Evolutionary conservation across 2,797 vertebrate species (phyloP), one percentile per base, ranked within the genome.

Genomic region (Percopsis omiscomaycus): DNA sequence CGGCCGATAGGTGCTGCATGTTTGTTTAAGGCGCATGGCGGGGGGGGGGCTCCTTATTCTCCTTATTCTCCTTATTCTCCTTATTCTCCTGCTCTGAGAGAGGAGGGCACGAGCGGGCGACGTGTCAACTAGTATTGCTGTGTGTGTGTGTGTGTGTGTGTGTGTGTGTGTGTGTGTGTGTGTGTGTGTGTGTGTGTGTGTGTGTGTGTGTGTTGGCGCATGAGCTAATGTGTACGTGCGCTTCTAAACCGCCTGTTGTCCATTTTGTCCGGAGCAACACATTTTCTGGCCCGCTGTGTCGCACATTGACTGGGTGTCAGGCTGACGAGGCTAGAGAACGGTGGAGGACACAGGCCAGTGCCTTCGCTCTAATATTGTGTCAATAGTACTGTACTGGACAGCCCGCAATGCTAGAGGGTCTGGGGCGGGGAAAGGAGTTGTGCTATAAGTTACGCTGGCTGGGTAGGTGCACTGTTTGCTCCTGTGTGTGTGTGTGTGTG

Each of bases 401-500:
- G 45, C 55, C 47, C 22, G 10, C 45, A 42, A 16, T 4, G 15
- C 81, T 78, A 82, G 62, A 66, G 63, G 66, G 61, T 72, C 73
- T 47, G 4, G 64, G 65, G 47, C 55, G 64, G 55, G 69, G 10
- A 2, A n/a, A 67, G 45, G 67, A 70, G 66, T 79, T 81, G 77
- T 61, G 82, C 82, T 75, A 66, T 82, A 76, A 82, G 83, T 80
- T 83, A 84, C 84, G 78, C 74, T 77, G 85, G 81, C 82, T 55
- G 86, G 73, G 75, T 84, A 86, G 89, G 90, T 91, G 88, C 77
- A 53, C 80, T 93, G 82, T 94, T 92, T 94, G 91, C 87, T 91
- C 84, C 75, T 77, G 72, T 30, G 45, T 48, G 59, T 27, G 5
- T 44, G 29, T 49, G 44, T 61, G 53, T 49, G 62, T 22, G 61